Evolutionary conservation across 53 echinoderm and acorn worm species (phyloP), one percentile per base, ranked within the genome.

Genomic region (Astropecten irregularis): DNA sequence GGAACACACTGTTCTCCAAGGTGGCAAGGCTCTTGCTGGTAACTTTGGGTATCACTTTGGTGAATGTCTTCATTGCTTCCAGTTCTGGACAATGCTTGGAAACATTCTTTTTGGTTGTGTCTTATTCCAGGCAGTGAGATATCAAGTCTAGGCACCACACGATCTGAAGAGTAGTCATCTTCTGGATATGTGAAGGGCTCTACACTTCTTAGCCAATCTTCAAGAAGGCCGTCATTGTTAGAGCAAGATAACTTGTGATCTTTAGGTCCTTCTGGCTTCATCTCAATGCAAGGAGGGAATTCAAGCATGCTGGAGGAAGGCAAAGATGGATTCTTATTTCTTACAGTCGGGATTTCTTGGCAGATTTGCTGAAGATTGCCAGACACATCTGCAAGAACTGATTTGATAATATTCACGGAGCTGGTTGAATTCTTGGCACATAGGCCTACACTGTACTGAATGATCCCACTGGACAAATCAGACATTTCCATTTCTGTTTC

Each of bases 1-100:
- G 77, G 77, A 6, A 77, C 77, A 47, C 77, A 47, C 30, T 77
- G 77, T 47, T 77, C 77, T 62, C n/a, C 44, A 28, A 46, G n/a
- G n/a, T 2, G 5, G 10, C 25, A 0, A 20, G 14, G 38, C 25
- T 22, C 56, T 1, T 16, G 37, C 3, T 29, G 29, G 7, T 36
- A 67, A 22, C 13, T 39, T 67, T 18, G n/a, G 13, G 19, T 20
- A 21, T 67, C 22, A 7, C 3, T 19, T 32, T 36, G 19, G 19
- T 0, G 16, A 32, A 10, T 16, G 42, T 34, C 38, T 36, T 18
- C 19, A 66, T 14, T 36, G 19, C 21, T n/a, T 34, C 47, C 8
- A 46, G 8, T 46, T 46, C 14, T 46, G 47, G 47, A 14, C 8
- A 46, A 14, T 29, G 58, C 7, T 58, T 58, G 59, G 29, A n/a